Evolutionary conservation across 2,797 vertebrate genomes (phyloP).

Genomic region (Valencia hispanica): DNA sequence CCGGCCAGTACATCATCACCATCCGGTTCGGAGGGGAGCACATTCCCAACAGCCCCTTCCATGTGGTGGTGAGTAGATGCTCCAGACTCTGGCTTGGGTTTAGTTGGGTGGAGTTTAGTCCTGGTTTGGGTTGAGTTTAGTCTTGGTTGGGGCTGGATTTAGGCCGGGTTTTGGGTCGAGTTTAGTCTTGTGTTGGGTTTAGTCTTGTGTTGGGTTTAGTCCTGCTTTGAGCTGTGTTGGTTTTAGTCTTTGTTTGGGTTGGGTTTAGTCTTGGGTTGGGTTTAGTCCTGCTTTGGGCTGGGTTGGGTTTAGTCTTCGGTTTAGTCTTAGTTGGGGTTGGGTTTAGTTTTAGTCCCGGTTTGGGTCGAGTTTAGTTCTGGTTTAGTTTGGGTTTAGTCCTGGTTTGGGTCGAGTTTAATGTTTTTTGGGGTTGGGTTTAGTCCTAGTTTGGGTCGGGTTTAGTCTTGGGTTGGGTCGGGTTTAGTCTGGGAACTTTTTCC

Average conservation of each 20-base stretch:
- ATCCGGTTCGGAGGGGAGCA: slow-evolving; percentile 95
- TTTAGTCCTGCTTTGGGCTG: too few relatives aligned
- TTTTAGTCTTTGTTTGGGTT: not conserved
- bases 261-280: not conserved
- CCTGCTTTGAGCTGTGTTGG: not conserved
- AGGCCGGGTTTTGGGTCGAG: not conserved
- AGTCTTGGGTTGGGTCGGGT: not conserved
- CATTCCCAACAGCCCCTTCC: slow-evolving; percentile 97
- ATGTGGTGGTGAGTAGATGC: slow-evolving; percentile 85
- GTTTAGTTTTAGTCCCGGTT: too few relatives aligned
- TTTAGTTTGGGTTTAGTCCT: too few relatives aligned
- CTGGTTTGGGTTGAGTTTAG: not conserved
- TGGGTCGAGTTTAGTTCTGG: not conserved
- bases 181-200: not conserved
- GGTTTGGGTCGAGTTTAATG: too few relatives aligned
- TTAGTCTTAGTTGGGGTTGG: not conserved
- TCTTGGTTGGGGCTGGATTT: not conserved
- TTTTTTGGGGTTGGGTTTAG: too few relatives aligned
- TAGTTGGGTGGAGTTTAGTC: not conserved
- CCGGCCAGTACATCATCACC: slow-evolving; percentile 94
- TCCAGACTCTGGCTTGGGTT: not conserved
- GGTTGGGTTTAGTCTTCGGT: not conserved
- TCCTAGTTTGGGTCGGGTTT: not conserved
- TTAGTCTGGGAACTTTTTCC: slow-evolving; percentile 30
- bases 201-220: not conserved